These are phyloP conservation scores for Callyntrura guangdongensis DNA, from an alignment of 2,888 invertebrate genomes.

Conservation along the genomic window DNA sequence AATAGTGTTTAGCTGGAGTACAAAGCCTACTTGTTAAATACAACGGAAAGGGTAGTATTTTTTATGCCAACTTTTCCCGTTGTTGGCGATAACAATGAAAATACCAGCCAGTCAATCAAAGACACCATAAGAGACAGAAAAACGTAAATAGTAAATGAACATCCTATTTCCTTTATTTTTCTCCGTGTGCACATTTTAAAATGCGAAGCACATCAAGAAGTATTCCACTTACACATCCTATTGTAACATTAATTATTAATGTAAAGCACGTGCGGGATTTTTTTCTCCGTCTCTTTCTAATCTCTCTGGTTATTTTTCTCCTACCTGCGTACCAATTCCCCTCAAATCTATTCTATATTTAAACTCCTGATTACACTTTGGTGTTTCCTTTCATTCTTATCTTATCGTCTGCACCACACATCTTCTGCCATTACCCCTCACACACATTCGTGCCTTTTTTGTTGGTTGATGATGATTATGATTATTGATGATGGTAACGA, in stretches of 20 bases:
- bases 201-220: no score
- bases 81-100: no score
- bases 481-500: no score
- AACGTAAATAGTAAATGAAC: neutral
- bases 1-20: neutral
- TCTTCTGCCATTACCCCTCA: no score
- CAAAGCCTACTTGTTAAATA: neutral
- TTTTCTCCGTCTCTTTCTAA: no score
- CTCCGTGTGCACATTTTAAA: no score
- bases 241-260: constrained; percentile 39
- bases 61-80: no score
- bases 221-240: no score
- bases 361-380: no score
- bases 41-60: neutral
- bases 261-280: neutral
- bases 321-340: constrained; percentile 27
- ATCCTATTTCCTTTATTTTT: neutral
- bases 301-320: no score
- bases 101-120: constrained; percentile 4
- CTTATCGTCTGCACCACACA: neutral
- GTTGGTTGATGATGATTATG: no score
- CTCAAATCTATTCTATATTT: neutral
- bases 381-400: neutral
- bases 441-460: no score
- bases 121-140: neutral